Conservation (phyloP, 2,113 vertebrate genomes). For the Pangasianodon hypophthalmus region DNA sequence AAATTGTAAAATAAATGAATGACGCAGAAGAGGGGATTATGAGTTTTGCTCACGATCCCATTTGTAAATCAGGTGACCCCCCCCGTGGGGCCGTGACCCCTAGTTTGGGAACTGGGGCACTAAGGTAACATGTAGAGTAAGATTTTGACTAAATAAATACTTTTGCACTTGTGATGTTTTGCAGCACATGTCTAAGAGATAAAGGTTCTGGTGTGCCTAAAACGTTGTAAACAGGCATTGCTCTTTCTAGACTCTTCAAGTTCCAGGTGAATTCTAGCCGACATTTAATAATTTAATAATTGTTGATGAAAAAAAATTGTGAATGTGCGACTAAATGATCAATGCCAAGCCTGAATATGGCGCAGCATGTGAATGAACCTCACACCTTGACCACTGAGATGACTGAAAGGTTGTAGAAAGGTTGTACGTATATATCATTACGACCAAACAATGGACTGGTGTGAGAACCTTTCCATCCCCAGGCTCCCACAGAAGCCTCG, state of each 20-base stretch:
- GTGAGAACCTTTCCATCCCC: slow-evolving; percentile 36
- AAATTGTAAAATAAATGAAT: too few species aligned
- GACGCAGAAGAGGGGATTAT: too few species aligned
- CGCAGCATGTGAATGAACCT: slow-evolving; percentile 17
- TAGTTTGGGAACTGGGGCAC: neutral
- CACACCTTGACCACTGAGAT: slow-evolving; percentile 72
- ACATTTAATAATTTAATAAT: neutral
- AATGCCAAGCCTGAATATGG: neutral
- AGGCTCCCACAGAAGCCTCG: neutral
- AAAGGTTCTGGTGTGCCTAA: neutral
- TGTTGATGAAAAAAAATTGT: neutral
- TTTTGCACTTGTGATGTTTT: neutral
- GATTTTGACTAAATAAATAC: neutral
- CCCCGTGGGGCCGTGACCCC: neutral
- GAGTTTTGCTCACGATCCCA: too few species aligned
- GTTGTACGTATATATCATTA: slow-evolving; percentile 71
- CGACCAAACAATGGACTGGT: slow-evolving; percentile 65
- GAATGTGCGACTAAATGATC: neutral
- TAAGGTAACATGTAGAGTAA: neutral
- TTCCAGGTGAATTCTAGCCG: neutral
- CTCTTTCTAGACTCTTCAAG: neutral
- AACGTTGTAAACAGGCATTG: neutral
- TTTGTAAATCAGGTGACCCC: too few species aligned
- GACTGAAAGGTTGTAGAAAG: slow-evolving; percentile 75
- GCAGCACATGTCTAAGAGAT: neutral